Conservation (phyloP, 2,113 vertebrate species). For the Apteryx owenii region DNA sequence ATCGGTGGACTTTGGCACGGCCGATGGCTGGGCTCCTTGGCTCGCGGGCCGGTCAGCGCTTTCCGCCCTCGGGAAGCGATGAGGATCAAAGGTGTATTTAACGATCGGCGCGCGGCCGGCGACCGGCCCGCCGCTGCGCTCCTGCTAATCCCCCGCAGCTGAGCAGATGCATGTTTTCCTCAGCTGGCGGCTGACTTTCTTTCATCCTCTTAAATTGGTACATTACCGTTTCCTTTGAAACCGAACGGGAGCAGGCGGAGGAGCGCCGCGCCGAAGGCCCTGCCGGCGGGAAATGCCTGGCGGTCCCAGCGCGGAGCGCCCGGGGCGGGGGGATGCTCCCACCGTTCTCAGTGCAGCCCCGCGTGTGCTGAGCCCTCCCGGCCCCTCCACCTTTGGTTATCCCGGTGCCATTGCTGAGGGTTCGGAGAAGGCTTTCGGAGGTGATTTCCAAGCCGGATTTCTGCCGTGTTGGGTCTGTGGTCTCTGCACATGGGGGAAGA, state of each 20-base stretch:
- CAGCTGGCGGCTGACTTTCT: constrained; percentile 50
- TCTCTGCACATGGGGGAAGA: too few species aligned
- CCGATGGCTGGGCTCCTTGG: background rate
- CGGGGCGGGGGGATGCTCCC: too few species aligned
- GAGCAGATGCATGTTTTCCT: constrained; percentile 12
- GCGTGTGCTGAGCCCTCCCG: too few species aligned
- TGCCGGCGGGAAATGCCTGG: background rate
- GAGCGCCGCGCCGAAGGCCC: too few species aligned
- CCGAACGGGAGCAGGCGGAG: background rate
- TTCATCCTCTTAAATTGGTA: constrained; percentile 56
- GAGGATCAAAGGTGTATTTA: background rate
- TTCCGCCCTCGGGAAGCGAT: background rate
- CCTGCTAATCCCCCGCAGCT: background rate
- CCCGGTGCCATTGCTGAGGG: too few species aligned
- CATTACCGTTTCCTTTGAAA: background rate
- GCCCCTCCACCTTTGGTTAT: too few species aligned
- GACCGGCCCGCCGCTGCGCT: fast-evolving
- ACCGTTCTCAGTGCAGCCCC: too few species aligned
- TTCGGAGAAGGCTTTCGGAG: too few species aligned
- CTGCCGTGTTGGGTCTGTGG: too few species aligned
- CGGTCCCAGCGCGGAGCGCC: background rate
- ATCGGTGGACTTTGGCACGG: background rate
- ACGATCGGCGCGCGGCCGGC: background rate
- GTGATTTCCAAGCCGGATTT: too few species aligned
- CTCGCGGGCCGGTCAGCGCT: background rate